Conservation (phyloP, 2,113 vertebrate genomes). For the Callospermophilus lateralis region DNA sequence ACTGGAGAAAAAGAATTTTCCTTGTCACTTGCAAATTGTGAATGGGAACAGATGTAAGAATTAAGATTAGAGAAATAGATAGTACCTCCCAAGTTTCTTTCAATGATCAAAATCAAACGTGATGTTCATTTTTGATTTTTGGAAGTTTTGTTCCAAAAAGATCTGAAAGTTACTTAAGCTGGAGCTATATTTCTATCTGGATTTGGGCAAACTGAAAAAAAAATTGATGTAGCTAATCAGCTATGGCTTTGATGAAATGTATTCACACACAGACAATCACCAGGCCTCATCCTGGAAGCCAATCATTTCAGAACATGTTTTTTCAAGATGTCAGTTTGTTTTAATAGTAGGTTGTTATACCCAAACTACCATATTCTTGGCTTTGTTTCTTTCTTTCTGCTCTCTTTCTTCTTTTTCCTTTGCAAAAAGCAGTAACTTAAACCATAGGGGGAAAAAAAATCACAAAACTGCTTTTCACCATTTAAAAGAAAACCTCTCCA, state of each 20-base stretch:
- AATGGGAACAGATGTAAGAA: conserved; percentile 48
- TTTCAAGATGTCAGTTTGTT: conserved; percentile 69
- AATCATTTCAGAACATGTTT: conserved; percentile 64
- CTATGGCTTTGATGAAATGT: conserved; percentile 61
- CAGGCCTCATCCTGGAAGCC: conserved; percentile 60
- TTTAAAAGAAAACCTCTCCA: conserved; percentile 67
- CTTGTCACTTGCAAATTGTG: conserved; percentile 48
- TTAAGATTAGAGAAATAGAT: conserved; percentile 45
- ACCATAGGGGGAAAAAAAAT: background rate
- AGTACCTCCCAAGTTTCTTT: background rate
- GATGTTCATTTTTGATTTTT: conserved; percentile 44
- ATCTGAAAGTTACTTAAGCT: conserved; percentile 56
- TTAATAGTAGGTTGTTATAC: conserved; percentile 71
- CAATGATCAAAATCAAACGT: conserved; percentile 48
- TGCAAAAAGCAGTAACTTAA: conserved; percentile 65
- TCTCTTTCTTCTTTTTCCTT: conserved; percentile 47
- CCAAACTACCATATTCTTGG: conserved; percentile 24
- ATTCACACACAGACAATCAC: conserved; percentile 57
- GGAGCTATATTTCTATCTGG: conserved; percentile 42
- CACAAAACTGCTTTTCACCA: conserved; percentile 61
- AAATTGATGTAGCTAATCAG: conserved; percentile 66
- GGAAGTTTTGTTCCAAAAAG: conserved; percentile 33
- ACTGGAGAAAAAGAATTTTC: conserved; percentile 21
- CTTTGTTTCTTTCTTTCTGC: conserved; percentile 11
- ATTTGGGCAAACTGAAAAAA: conserved; percentile 41